Base-by-base conservation (phyloP, 2,888 invertebrate species). In the Hypercompe scribonia region DNA sequence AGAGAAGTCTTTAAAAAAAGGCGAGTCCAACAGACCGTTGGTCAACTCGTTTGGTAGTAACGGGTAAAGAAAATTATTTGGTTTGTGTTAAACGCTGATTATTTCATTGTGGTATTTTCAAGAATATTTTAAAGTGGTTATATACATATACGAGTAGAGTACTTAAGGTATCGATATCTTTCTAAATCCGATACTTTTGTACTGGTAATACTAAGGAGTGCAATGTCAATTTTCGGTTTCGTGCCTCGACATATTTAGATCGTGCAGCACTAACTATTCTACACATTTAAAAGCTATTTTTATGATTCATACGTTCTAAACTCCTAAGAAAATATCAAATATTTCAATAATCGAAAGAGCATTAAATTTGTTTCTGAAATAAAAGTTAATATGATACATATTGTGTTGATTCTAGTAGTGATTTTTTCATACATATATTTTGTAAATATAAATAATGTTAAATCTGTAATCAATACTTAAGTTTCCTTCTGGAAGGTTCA, bases 401-500 rank as follows among this genome's bases (percentile, higher is more conserved):
- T 33, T 33, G 18, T 33, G 21, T 33, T 15, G 13, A 15, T n/a
- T 13, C 18, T 21, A 58, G 28, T 21, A n/a, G 8, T n/a, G 15
- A 15, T 64, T n/a, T n/a, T n/a, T n/a, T n/a, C n/a, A n/a, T n/a
- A n/a, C n/a, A n/a, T n/a, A n/a, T n/a, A n/a, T 42, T 42, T 42
- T 18, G 13, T 42, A 42, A 42, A 42, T 46, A 21, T 21, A 46
- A 21, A 46, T 28, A 39, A 66, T 15, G 18, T 66, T 42, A n/a
- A 5, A 13, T 18, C 39, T 8, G 3, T 18, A 46, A 46, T 18
- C 64, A 70, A 64, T 70, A 11, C 11, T n/a, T 46, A 15, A n/a
- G 8, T 70, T 63, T 89, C 73, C 80, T 88, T 75, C 88, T 87
- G 11, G 90, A 81, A 4, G 94, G 92, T 82, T 94, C 93, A 82